Conservation (phyloP, 2,888 invertebrate genomes). For the Megastigmus dorsalis region DNA sequence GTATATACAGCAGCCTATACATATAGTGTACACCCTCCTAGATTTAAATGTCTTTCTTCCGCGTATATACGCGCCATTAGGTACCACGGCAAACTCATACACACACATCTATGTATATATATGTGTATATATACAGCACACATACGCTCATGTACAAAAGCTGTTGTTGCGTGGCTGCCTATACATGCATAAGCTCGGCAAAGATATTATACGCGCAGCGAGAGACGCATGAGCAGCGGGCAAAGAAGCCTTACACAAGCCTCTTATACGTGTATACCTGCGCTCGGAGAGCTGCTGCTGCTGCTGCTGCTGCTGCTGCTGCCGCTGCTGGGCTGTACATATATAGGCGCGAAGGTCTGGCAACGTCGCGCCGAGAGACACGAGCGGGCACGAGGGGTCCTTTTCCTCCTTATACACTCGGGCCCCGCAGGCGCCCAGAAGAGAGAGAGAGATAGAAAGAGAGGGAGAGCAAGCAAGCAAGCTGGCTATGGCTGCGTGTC, state of each 20-base stretch:
- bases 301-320: too few relatives aligned
- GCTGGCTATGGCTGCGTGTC: conserved; percentile 62
- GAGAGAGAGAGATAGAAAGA: not conserved
- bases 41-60: conserved; percentile 56
- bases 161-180: too few relatives aligned
- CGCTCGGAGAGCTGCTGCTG: too few relatives aligned
- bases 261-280: conserved; percentile 18
- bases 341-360: conserved; percentile 31
- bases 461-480: not conserved
- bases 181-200: too few relatives aligned
- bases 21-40: conserved; percentile 33
- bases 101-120: too few relatives aligned
- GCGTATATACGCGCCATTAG: conserved; percentile 53
- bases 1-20: too few relatives aligned
- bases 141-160: too few relatives aligned
- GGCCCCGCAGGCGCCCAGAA: conserved; percentile 5
- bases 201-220: conserved; percentile 15
- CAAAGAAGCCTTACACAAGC: not conserved
- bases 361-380: conserved; percentile 59
- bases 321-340: too few relatives aligned
- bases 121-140: too few relatives aligned
- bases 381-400: conserved; percentile 34
- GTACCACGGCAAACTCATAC: too few relatives aligned
- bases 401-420: conserved; percentile 11
- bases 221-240: not conserved